These are phyloP conservation scores for Eriocheir sinensis DNA, from an alignment of 1,140 invertebrate species.

Conservation along the genomic window DNA sequence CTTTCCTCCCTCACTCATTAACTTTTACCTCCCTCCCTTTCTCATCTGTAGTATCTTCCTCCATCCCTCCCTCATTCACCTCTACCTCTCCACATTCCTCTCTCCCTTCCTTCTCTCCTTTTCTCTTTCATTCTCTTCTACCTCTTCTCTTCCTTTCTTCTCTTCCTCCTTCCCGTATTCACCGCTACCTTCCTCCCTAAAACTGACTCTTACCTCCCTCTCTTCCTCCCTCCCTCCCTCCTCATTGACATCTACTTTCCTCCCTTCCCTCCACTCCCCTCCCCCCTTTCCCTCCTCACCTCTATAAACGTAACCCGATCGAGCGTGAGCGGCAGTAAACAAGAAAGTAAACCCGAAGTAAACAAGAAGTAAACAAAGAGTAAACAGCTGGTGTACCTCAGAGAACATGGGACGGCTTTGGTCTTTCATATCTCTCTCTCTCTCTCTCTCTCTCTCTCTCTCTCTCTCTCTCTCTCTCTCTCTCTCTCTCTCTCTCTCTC, in stretches of 20 bases:
- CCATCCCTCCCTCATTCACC: too few relatives aligned
- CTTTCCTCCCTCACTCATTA: not conserved
- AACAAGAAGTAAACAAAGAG: constrained; percentile 39
- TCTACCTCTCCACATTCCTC: too few relatives aligned
- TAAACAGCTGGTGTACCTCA: constrained; percentile 9
- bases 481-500: constrained; percentile 44
- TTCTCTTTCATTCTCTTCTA: too few relatives aligned
- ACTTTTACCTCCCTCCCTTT: not conserved
- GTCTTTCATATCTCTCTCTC: constrained; percentile 36
- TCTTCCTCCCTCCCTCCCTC: not conserved
- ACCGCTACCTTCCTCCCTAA: not conserved
- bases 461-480: constrained; percentile 47
- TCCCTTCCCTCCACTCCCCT: not conserved
- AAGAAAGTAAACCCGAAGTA: constrained; percentile 16
- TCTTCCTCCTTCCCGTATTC: not conserved
- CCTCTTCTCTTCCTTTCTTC: not conserved
- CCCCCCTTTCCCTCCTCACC: not conserved
- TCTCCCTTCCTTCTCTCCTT: too few relatives aligned
- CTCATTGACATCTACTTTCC: not conserved
- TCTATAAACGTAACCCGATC: constrained; percentile 34
- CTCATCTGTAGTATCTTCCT: not conserved
- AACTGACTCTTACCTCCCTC: not conserved
- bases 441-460: constrained; percentile 47
- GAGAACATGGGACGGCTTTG: not conserved
- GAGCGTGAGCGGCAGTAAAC: constrained; percentile 8